Evolutionary conservation across 2,888 invertebrate genomes (phyloP), one percentile per base, ranked within the genome.

Genomic region (Cephus spinipes): DNA sequence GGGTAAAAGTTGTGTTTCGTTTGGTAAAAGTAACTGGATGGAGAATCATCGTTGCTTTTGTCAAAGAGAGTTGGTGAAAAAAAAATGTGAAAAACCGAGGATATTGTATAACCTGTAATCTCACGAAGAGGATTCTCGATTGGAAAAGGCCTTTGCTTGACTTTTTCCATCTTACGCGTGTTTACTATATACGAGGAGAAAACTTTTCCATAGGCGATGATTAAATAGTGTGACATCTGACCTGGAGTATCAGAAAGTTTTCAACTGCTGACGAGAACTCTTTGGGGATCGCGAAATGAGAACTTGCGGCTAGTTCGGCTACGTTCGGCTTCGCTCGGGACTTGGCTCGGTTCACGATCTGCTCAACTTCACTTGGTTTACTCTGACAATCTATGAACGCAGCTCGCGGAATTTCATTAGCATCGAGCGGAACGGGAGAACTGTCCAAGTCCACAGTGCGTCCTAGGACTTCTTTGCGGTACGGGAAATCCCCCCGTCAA

Each of bases 361-460:
- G 23, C 71, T 71, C 32, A 9, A 71, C 31, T 31, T 32, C 31
- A 3, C 71, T 71, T 23, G 71, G 33, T 32, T 71, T 9, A 79
- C 82, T 82, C 83, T 23, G 83, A 82, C 84, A 87, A 88, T 87
- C 87, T 85, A 85, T 87, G 87, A 87, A 85, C 86, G 84, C 84
- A 85, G 85, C 83, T 84, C 83, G 83, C 83, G 89, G 89, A 89
- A 89, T 89, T 89, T 89, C 89, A 89, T 89, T 89, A 89, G 88
- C 88, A 89, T 89, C 86, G 87, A 87, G 86, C 87, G 81, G 23
- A 81, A 81, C 68, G 73, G 73, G 80, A 82, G 82, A 88, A 88
- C 88, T 88, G 88, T 87, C 88, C 86, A 86, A 88, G 86, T 88
- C 86, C 83, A 80, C 80, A 78, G 79, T 74, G 35, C 74, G 74